Evolutionary conservation across 2,888 invertebrate genomes (phyloP), one percentile per base, ranked within the genome.

Genomic region (Frankliniella intonsa): DNA sequence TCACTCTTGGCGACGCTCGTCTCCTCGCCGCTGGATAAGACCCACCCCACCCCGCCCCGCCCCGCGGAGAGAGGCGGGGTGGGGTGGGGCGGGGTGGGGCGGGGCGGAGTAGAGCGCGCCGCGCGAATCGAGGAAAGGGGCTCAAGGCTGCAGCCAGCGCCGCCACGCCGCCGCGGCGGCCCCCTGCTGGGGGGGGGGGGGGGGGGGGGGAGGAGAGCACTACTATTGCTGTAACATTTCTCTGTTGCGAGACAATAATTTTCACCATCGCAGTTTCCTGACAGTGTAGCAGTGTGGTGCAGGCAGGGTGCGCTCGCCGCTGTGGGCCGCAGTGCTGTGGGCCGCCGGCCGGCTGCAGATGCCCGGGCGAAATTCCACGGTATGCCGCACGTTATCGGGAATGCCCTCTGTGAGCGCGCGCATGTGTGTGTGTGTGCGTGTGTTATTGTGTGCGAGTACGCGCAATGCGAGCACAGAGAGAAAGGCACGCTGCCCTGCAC

Each of bases 41-140:
- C 62, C 19, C 62, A 7, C 62, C 55, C 55, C 55, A 3, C 55
- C 62, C 62, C n/a, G 38, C 62, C 62, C 62, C 62, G 19, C n/a
- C 62, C 62, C 62, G 55, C 62, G 55, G 14, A 55, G 38, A 38
- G 38, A 38, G 38, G 38, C 38, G 19, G 3, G 62, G 62, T 14
- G 62, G 17, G 62, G 62, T 14, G 62, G 62, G n/a, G 38, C 5
- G 38, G 55, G 55, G 17, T 55, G 19, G 55, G 19, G 69, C 25
- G 69, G n/a, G 22, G 22, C 25, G 69, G 69, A 22, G 69, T 22
- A 22, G 69, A 22, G 69, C 69, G 8, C 55, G 55, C 14, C 14
- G 55, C 55, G 69, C 69, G 69, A 76, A 76, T 76, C 69, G 69
- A 76, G 69, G 69, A 76, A 76, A 76, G 25, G 69, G 25, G 69